Conservation (phyloP, 2,113 vertebrate genomes). For the Dermatemys mawii region DNA sequence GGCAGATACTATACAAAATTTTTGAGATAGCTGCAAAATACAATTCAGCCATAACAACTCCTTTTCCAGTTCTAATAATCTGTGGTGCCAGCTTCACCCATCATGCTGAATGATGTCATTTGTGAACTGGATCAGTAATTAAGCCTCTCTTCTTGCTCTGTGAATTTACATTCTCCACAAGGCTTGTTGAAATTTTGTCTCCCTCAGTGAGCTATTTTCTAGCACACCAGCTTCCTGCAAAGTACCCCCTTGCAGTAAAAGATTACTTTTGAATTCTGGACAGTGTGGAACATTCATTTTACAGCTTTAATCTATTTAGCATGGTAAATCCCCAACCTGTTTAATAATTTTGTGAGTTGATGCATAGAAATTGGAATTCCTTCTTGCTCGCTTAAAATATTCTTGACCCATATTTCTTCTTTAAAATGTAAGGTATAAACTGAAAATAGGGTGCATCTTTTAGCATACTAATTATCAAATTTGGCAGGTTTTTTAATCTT, state of each 20-base stretch:
- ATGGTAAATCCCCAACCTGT: neutral
- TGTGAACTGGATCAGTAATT: neutral
- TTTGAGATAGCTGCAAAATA: fast-evolving
- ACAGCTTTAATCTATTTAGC: neutral
- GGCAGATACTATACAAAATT: neutral
- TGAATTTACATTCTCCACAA: neutral
- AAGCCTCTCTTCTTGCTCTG: neutral
- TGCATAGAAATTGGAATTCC: neutral
- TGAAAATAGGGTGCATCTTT: neutral
- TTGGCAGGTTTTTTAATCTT: neutral
- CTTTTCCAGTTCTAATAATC: neutral
- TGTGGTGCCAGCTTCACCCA: neutral
- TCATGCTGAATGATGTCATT: neutral
- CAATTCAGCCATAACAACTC: neutral
- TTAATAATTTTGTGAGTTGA: neutral
- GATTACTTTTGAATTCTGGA: neutral
- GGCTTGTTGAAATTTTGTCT: neutral
- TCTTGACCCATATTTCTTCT: neutral
- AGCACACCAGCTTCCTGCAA: fast-evolving
- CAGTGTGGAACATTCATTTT: neutral
- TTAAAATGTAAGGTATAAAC: neutral
- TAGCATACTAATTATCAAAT: neutral
- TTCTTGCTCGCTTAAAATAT: neutral
- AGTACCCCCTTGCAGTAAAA: neutral
- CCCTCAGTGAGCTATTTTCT: neutral